Evolutionary conservation across 1,140 invertebrate genomes (phyloP), one percentile per base, ranked within the genome.

Genomic region (Apolygus lucorum): DNA sequence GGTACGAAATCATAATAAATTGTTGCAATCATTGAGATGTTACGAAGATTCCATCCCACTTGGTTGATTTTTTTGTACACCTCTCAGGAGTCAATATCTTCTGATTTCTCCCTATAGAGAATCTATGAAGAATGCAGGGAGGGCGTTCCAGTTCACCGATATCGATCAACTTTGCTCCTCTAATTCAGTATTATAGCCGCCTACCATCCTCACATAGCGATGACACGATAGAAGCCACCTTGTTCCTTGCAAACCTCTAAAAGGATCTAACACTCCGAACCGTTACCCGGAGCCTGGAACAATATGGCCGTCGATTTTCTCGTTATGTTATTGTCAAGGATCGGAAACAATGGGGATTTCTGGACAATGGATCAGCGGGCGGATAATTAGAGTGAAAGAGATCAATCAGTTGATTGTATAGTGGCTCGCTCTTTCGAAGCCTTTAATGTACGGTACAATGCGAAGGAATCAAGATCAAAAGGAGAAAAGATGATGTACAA

Each of bases 401-500:
- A 59, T 59, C 54, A 59, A 59, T 59, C 54, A 59, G 54, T 59
- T 59, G 54, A 59, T 59, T 17, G 54, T 59, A 22, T 22, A 59
- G 54, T 4, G 54, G 4, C 22, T 13, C 22, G 11, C 54, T 22
- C 22, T 24, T 59, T 59, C 54, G 54, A 59, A 14, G 54, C 54
- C 54, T 59, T 59, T 59, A 59, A 59, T 59, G 54, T 59, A 59
- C 54, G 8, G 54, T 59, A 59, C 54, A 59, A 59, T 17, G 54
- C 11, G 54, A 21, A 42, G 22, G 54, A 59, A 59, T 59, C 54
- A 59, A 59, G 54, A 59, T 59, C 54, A 59, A 59, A 59, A 59
- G 22, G 54, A 59, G 54, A 59, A 59, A 59, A 59, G 54, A 59
- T 59, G 54, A 59, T 59, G 54, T 59, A 59, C 54, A 59, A 59